Evolutionary conservation across 2,113 vertebrate genomes (phyloP), one percentile per base, ranked within the genome.

Genomic region (Lophochroa leadbeateri): DNA sequence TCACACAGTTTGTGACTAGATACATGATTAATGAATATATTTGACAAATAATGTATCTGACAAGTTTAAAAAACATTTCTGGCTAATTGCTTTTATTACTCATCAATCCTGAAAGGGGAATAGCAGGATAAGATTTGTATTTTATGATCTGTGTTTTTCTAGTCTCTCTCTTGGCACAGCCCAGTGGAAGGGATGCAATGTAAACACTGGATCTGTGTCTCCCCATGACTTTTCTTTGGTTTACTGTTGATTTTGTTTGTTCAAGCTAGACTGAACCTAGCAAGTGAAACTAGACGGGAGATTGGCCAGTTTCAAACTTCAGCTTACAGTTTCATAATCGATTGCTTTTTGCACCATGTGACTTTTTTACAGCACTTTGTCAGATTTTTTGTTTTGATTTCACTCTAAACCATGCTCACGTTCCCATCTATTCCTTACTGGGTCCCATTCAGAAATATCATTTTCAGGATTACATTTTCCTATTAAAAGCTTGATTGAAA

Each of bases 11-110:
- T 95, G 82, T 86, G 78, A 92, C 77, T 78, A 77, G 87, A 88
- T 70, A 92, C 68, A 55, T 3, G 7, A 93, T 93, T 93, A 88
- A 96, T 88, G 80, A 91, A 91, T 88, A 15, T 87, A 86, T 96
- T 89, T 96, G 86, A 91, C 92, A 96, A 93, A 93, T 82, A 93
- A 84, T 86, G 52, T 60, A 88, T 79, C 55, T 95, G 90, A 92
- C 90, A 92, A 82, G 74, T 95, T 95, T 96, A 65, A 72, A 94
- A 94, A 97, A 92, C 88, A 93, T 94, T 90, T 86, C 86, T 93
- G 53, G 68, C 50, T 96, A 96, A 97, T 94, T 95, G 74, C 84
- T 96, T 95, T 92, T 90, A 84, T 92, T 92, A 71, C 31, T 94
- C 80, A 94, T 94, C 77, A 94, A 43, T 95, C 81, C 81, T 88